phyloP scores from a whole-genome alignment of 2,113 vertebrate genomes.

The Anhinga anhinga region DNA sequence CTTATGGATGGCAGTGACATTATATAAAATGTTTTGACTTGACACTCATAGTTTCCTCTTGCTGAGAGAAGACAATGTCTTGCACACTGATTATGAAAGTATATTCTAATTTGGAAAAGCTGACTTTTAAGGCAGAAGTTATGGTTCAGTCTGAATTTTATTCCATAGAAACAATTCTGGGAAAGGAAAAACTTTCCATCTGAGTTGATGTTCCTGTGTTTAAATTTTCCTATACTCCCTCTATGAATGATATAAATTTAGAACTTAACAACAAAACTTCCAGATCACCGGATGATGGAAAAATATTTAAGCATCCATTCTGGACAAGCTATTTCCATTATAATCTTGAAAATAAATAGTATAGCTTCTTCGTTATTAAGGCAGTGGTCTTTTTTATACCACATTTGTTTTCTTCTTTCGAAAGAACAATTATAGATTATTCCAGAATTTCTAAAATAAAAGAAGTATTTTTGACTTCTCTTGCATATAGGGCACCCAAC shows the following conservation, averaged over 20 bases:
- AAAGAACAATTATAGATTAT: background rate
- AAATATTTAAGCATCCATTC: constrained; percentile 8
- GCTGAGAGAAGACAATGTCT: background rate
- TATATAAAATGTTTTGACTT: background rate
- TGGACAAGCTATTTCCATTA: background rate
- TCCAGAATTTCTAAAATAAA: background rate
- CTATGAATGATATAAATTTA: background rate
- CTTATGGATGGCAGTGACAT: background rate
- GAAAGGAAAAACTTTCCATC: constrained; percentile 39
- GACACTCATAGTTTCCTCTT: background rate
- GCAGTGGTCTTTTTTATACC: background rate
- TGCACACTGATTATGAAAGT: background rate
- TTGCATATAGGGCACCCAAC: background rate
- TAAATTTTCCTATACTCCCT: constrained; percentile 30
- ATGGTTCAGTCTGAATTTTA: background rate
- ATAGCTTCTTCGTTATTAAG: background rate
- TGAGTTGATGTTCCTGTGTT: background rate
- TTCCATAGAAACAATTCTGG: constrained; percentile 41
- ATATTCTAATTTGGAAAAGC: background rate
- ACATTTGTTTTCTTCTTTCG: background rate
- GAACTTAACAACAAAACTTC: background rate
- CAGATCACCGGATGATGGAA: constrained; percentile 17
- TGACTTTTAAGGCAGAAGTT: background rate
- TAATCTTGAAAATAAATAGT: background rate
- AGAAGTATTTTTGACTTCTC: background rate